Conservation (phyloP, 2,888 invertebrate genomes). For the Oligia fasciuncula region DNA sequence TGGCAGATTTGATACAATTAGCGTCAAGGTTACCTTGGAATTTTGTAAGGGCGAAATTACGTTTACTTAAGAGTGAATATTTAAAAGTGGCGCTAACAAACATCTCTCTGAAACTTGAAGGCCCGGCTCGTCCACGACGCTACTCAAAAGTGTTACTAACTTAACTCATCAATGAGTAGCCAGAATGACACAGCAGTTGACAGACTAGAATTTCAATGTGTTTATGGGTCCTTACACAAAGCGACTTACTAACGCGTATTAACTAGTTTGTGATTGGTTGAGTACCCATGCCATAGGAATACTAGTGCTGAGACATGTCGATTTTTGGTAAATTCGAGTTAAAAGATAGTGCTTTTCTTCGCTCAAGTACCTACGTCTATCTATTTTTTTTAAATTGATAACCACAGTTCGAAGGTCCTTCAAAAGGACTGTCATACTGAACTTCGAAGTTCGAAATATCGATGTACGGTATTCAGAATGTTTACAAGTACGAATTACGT, state of each 20-base stretch:
- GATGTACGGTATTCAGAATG: too few relatives aligned
- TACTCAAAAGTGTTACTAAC: background rate
- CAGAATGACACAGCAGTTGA: background rate
- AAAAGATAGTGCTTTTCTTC: background rate
- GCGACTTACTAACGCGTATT: background rate
- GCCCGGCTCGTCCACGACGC: background rate
- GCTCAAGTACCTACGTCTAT: background rate
- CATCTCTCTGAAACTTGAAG: too few relatives aligned
- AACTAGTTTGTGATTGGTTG: background rate
- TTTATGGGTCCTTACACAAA: too few relatives aligned
- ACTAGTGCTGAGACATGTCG: background rate
- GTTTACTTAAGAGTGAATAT: background rate
- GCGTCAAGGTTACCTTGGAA: constrained; percentile 7
- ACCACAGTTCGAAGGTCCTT: too few relatives aligned
- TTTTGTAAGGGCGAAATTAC: background rate
- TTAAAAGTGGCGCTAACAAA: background rate
- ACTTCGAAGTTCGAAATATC: too few relatives aligned
- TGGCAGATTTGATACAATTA: constrained; percentile 34
- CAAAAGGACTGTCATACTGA: too few relatives aligned
- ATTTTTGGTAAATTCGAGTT: background rate
- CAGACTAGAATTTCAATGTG: background rate
- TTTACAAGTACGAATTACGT: too few relatives aligned
- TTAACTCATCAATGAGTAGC: background rate
- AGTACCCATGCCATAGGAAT: background rate
- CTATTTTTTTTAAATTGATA: too few relatives aligned